Conservation (phyloP, 2,113 vertebrate genomes). For the Etia nguti region DNA sequence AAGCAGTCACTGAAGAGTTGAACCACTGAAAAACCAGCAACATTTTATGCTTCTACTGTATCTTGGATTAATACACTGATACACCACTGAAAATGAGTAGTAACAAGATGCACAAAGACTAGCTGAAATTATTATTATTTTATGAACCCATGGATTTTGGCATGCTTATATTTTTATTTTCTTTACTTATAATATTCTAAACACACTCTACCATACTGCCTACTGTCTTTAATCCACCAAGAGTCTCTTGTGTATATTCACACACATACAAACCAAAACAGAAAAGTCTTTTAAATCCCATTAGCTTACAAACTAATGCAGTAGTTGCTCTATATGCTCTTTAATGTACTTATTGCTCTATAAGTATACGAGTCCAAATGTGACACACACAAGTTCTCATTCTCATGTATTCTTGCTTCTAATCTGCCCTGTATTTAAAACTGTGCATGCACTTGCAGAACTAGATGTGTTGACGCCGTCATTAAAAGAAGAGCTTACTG, state of each 20-base stretch:
- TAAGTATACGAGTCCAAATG: background rate
- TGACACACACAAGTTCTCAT: background rate
- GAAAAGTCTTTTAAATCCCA: background rate
- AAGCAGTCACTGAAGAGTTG: background rate
- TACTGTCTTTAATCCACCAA: background rate
- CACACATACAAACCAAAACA: background rate
- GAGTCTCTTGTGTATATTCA: background rate
- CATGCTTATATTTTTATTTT: background rate
- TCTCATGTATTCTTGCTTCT: background rate
- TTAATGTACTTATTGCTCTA: background rate
- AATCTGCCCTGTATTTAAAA: background rate
- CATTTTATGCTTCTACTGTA: background rate
- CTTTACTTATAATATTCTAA: background rate
- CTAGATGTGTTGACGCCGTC: conserved; percentile 5
- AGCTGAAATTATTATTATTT: background rate
- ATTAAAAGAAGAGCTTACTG: conserved; percentile 16
- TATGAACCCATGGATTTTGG: background rate
- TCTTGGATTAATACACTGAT: background rate
- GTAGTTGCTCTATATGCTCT: background rate
- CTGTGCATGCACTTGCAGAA: background rate
- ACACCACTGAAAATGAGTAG: background rate
- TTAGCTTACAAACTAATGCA: conserved; percentile 23
- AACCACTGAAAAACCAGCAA: background rate
- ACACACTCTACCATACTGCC: background rate
- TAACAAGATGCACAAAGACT: background rate